These are phyloP conservation scores for Aegypius monachus DNA, from an alignment of 2,113 vertebrate species.

Conservation along the genomic window DNA sequence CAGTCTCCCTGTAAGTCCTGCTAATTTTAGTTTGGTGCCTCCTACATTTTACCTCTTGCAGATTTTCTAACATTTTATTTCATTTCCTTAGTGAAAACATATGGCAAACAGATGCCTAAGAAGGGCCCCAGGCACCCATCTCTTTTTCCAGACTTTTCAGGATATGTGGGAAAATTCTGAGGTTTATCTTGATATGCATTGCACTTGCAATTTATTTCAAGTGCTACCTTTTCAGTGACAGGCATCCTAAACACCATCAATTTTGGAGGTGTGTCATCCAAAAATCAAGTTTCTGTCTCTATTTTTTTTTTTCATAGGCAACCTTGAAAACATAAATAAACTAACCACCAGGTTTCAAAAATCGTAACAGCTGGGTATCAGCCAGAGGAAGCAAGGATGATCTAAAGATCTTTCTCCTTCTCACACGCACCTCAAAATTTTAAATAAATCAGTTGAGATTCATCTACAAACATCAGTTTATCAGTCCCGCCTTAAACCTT, in stretches of 20 bases:
- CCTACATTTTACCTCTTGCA: constrained; percentile 36
- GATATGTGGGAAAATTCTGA: constrained; percentile 32
- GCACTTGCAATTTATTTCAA: neutral
- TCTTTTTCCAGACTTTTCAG: constrained; percentile 22
- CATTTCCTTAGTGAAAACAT: constrained; percentile 34
- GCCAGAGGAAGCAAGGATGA: neutral
- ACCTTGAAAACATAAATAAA: neutral
- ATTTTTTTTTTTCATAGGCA: neutral
- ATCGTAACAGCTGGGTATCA: neutral
- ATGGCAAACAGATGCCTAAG: constrained; percentile 54
- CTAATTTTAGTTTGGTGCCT: constrained; percentile 24
- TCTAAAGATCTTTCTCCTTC: neutral
- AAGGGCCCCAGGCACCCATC: neutral
- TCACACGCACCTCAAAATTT: neutral
- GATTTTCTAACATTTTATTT: constrained; percentile 54
- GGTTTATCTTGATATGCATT: neutral
- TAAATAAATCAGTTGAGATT: neutral
- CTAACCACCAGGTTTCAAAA: neutral
- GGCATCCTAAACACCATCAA: neutral
- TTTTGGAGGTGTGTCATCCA: neutral
- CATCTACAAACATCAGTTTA: neutral
- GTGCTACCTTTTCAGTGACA: neutral
- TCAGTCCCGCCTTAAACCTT: neutral
- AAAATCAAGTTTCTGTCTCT: neutral
- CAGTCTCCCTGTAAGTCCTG: neutral